A percentile compares a stretch with the other conserved stretches of the same genome.
Evolutionary conservation across 1,140 invertebrate genomes (phyloP).

Genomic region (Plutomurus gul): DNA sequence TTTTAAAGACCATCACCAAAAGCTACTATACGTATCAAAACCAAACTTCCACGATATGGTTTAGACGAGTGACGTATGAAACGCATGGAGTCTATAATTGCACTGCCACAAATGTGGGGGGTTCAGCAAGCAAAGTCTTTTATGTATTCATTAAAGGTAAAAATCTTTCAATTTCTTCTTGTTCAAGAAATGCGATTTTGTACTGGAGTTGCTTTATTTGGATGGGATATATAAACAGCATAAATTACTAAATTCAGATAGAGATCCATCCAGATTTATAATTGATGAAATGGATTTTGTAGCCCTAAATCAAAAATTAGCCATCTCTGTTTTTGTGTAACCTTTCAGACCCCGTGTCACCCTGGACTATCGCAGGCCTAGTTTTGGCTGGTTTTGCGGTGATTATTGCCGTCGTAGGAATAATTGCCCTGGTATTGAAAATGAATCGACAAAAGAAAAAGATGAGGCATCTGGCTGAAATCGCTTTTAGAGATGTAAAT

Average conservation of each 20-base stretch:
- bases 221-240: too few relatives aligned
- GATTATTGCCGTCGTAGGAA: background rate
- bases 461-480: slow-evolving; percentile 29
- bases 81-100: slow-evolving; percentile 37
- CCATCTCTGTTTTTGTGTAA: background rate
- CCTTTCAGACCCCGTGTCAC: background rate
- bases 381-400: background rate
- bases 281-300: too few relatives aligned
- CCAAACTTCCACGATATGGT: too few relatives aligned
- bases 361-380: background rate
- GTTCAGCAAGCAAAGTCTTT: slow-evolving; percentile 2
- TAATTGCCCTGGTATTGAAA: background rate
- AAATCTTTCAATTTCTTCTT: background rate
- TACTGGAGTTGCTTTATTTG: too few relatives aligned
- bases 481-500: slow-evolving; percentile 39
- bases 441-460: slow-evolving; percentile 24
- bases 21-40: background rate
- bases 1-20: background rate
- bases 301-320: background rate
- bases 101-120: slow-evolving; percentile 30
- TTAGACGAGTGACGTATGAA: slow-evolving; percentile 39
- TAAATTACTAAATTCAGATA: too few relatives aligned
- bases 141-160: slow-evolving; percentile 35
- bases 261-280: too few relatives aligned
- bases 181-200: background rate